Evolutionary conservation across 2,113 vertebrate genomes (phyloP).

Genomic region (Protomyctophum bolini): DNA sequence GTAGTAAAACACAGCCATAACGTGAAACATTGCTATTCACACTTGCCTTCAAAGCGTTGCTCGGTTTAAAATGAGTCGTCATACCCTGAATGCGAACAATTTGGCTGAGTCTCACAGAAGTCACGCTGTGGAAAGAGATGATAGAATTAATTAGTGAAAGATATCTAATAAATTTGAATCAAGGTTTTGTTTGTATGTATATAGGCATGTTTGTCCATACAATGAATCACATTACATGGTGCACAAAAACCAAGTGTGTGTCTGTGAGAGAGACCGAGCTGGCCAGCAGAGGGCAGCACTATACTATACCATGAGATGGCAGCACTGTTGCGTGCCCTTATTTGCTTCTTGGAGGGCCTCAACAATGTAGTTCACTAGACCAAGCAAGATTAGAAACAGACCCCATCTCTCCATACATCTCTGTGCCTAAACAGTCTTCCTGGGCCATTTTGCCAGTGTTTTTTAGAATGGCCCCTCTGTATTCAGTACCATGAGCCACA

Average conservation of each 20-base stretch:
- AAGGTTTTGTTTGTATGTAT: background rate
- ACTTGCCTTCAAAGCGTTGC: conserved; percentile 83
- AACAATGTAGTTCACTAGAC: conserved; percentile 66
- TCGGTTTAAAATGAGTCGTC: conserved; percentile 82
- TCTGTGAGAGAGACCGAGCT: background rate
- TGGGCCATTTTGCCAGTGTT: conserved; percentile 23
- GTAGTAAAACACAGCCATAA: too few species aligned
- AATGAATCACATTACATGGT: too few species aligned
- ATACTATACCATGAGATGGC: background rate
- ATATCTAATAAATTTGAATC: background rate
- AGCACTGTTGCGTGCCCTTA: conserved; percentile 15
- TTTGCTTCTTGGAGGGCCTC: conserved; percentile 39
- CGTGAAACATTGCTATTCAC: background rate
- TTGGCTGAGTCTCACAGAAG: conserved; percentile 72
- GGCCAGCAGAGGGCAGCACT: conserved; percentile 69
- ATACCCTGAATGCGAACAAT: conserved; percentile 82
- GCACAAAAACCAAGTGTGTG: background rate
- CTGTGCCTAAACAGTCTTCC: conserved; percentile 39
- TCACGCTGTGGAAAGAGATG: conserved; percentile 49
- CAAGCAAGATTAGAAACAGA: conserved; percentile 58
- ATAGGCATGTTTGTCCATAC: too few species aligned
- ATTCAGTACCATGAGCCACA: conserved; percentile 34
- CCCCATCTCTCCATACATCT: conserved; percentile 28
- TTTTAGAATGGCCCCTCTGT: conserved; percentile 46
- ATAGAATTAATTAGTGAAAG: background rate